Conservation (phyloP, 2,113 vertebrate genomes). For the Pedetes capensis region DNA sequence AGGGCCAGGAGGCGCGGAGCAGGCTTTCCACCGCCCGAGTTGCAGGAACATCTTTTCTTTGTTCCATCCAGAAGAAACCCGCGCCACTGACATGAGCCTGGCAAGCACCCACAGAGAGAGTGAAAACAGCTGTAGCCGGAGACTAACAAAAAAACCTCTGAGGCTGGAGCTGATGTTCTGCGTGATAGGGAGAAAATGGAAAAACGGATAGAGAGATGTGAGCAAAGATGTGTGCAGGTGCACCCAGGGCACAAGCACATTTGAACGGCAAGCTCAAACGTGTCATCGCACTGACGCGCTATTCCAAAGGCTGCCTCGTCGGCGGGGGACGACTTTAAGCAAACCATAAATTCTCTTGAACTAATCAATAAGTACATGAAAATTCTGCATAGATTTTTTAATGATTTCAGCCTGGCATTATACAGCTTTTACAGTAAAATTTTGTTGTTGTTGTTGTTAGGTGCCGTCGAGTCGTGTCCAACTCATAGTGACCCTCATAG, state of each 20-base stretch:
- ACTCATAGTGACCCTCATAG: too few species aligned
- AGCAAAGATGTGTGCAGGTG: accelerated
- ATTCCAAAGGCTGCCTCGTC: not conserved
- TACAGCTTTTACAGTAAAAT: not conserved
- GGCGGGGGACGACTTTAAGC: accelerated
- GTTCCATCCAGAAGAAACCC: slow-evolving; percentile 35
- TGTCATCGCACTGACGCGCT: accelerated
- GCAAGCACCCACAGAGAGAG: not conserved
- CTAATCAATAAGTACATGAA: not conserved
- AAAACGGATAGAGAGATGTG: not conserved
- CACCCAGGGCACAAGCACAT: accelerated
- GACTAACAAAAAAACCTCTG: not conserved
- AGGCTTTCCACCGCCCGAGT: not conserved
- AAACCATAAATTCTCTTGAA: not conserved
- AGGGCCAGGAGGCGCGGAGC: accelerated
- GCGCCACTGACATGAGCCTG: not conserved
- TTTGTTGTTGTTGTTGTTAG: too few species aligned
- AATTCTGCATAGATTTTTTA: not conserved
- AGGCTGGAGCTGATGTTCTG: not conserved
- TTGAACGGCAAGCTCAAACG: not conserved
- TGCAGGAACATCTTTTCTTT: not conserved
- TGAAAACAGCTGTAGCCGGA: slow-evolving; percentile 7
- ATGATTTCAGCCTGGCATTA: not conserved
- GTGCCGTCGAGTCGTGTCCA: too few species aligned
- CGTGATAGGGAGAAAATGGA: not conserved